A percentile compares a stretch with the other conserved stretches of the same genome.
These are phyloP conservation scores for Callopanchax toddi DNA, from an alignment of 2,113 vertebrate species.

Conservation along the genomic window DNA sequence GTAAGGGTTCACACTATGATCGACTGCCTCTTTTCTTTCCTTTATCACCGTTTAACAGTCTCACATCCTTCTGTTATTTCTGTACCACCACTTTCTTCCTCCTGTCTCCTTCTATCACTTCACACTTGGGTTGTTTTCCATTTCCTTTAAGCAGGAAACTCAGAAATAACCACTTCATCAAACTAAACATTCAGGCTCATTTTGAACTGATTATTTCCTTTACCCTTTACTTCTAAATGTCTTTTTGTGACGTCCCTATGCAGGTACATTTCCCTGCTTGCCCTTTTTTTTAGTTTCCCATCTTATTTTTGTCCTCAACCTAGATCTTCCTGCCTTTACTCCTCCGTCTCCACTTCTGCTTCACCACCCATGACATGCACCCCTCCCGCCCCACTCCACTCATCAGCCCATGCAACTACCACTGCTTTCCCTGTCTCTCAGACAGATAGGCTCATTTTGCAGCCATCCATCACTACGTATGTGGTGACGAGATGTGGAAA, in stretches of 20 bases:
- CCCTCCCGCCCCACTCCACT: neutral
- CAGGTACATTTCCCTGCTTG: conserved; percentile 12
- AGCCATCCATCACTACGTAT: conserved; percentile 58
- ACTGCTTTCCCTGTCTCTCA: conserved; percentile 32
- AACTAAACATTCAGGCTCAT: neutral
- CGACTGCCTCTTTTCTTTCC: neutral
- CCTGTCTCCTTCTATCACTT: conserved; percentile 11
- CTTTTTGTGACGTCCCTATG: conserved; percentile 23
- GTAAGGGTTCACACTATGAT: neutral
- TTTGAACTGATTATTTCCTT: conserved; percentile 23
- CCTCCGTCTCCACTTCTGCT: conserved; percentile 64
- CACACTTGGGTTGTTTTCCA: conserved; percentile 1
- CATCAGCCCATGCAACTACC: conserved; percentile 12
- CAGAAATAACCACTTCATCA: neutral
- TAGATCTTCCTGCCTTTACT: conserved; percentile 44
- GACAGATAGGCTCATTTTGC: conserved; percentile 34
- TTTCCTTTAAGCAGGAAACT: neutral
- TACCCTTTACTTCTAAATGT: conserved; percentile 14
- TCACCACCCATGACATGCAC: conserved; percentile 60
- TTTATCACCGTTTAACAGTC: conserved; percentile 14
- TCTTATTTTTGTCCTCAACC: conserved; percentile 56
- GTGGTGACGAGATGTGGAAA: conserved; percentile 43
- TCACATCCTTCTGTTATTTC: conserved; percentile 7
- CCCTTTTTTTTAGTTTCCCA: conserved; percentile 27
- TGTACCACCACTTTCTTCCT: conserved; percentile 13